Evolutionary conservation across 1,140 invertebrate genomes (phyloP).

Genomic region (Steinernema khuongi): DNA sequence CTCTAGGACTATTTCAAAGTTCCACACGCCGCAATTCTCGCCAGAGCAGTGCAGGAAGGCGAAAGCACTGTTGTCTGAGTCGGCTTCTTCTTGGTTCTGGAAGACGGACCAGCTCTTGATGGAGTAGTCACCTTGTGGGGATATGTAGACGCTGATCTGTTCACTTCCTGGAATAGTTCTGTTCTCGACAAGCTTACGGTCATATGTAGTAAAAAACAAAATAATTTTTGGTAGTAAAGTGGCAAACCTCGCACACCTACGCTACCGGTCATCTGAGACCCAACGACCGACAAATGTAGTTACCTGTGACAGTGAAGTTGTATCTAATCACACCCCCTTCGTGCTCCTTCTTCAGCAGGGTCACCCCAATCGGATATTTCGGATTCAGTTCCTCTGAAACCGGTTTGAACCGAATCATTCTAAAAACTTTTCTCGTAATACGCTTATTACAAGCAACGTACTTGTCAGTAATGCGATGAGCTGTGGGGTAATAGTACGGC

Average conservation of each 20-base stretch:
- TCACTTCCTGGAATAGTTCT: conserved; percentile 29
- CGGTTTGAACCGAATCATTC: conserved; percentile 29
- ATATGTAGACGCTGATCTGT: conserved; percentile 31
- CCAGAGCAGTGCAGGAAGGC: conserved; percentile 6
- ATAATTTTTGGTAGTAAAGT: not conserved
- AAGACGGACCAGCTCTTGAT: conserved; percentile 24
- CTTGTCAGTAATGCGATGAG: conserved; percentile 7
- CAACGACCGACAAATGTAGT: not conserved
- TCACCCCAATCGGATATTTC: conserved; percentile 21
- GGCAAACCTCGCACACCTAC: not conserved
- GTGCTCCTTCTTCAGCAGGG: conserved; percentile 15
- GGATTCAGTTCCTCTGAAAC: conserved; percentile 22
- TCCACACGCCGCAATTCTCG: conserved; percentile 26
- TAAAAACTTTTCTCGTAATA: not conserved
- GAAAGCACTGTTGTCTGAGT: conserved; percentile 17
- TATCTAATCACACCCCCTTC: conserved; percentile 21
- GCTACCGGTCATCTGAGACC: not conserved
- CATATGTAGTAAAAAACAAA: not conserved
- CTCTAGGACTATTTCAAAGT: conserved; percentile 26
- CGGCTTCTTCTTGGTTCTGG: conserved; percentile 16
- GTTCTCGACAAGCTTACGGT: not conserved
- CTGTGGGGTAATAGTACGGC: conserved; percentile 36
- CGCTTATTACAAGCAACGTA: not conserved
- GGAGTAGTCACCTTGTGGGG: conserved; percentile 20
- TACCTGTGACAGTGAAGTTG: conserved; percentile 27